Evolutionary conservation across 1,140 invertebrate genomes (phyloP).

Genomic region (Atta cephalotes): DNA sequence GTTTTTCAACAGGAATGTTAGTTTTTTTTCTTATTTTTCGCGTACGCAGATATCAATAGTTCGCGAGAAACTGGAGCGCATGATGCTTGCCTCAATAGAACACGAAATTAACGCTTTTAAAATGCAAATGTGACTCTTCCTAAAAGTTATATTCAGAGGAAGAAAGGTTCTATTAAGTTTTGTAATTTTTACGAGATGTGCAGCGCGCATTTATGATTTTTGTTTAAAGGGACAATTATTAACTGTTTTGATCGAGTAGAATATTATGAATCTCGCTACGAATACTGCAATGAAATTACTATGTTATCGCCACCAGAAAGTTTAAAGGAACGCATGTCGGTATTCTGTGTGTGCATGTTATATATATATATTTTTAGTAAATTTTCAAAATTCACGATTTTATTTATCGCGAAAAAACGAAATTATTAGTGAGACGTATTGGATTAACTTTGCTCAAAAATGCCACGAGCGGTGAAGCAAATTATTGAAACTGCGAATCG

Average conservation of each 20-base stretch:
- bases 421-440: not conserved
- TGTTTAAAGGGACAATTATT: slow-evolving; percentile 9
- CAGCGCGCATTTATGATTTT: not conserved
- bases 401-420: not conserved
- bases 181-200: not conserved
- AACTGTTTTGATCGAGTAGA: not conserved
- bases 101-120: not conserved
- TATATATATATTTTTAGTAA: not conserved
- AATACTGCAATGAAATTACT: too few relatives aligned
- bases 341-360: not conserved
- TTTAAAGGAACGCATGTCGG: not conserved
- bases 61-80: slow-evolving; percentile 32
- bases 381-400: not conserved
- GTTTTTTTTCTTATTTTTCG: not conserved
- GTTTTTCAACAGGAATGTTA: slow-evolving; percentile 2
- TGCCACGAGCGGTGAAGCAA: not conserved
- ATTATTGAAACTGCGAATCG: not conserved
- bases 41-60: slow-evolving; percentile 8
- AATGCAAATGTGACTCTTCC: not conserved
- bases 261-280: not conserved
- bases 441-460: slow-evolving; percentile 26
- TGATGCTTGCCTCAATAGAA: not conserved
- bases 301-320: too few relatives aligned
- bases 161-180: not conserved
- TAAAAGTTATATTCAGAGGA: not conserved